Base-by-base conservation (phyloP, 2,888 invertebrate genomes). In the Tiphia femorata region DNA sequence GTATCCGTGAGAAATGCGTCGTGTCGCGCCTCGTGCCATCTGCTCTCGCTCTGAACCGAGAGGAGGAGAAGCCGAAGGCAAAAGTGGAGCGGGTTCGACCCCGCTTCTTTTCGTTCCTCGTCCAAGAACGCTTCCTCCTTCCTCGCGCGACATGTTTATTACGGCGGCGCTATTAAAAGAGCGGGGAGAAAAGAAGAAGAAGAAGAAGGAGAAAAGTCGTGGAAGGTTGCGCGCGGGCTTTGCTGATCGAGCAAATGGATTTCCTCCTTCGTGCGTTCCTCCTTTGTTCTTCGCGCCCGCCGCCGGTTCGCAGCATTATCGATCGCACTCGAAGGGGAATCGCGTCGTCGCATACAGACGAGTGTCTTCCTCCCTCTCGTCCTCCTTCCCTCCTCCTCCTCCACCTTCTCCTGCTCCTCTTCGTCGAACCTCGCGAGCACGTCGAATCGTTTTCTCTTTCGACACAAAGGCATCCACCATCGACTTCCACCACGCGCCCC, bases 301-400 rank as follows among this genome's bases (percentile, higher is more conserved):
- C 46, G 46, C 46, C 53, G 33, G n/a, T n/a, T n/a, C n/a, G n/a
- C n/a, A n/a, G 47, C 25, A 23, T 56, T 61, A 66, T 66, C 66
- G 66, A 63, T 66, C 59, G 40, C 8, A 16, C 14, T 5, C 35
- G 40, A 25, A 21, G 38, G 17, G 44, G 47, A 57, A 54, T 54
- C 49, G 54, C 54, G 49, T 49, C 54, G 54, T 49, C 42, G 54
- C 35, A 54, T 49, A 54, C 38, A 50, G 37, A 49, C 51, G 35
- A 49, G 51, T 50, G 35, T 57, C 60, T 64, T 53, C 30, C 54
- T 56, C 50, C 37, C 49, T 49, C 48, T 42, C 35, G 40, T 21
- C 27, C 25, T 25, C 8, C 25, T 25, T 25, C 25, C 25, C 25
- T 8, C 8, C 25, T 25, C 25, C 8, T 25, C 25, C 8, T n/a